phyloP scores from a whole-genome alignment of 2,113 vertebrate species.

The Oncorhynchus clarkii region DNA sequence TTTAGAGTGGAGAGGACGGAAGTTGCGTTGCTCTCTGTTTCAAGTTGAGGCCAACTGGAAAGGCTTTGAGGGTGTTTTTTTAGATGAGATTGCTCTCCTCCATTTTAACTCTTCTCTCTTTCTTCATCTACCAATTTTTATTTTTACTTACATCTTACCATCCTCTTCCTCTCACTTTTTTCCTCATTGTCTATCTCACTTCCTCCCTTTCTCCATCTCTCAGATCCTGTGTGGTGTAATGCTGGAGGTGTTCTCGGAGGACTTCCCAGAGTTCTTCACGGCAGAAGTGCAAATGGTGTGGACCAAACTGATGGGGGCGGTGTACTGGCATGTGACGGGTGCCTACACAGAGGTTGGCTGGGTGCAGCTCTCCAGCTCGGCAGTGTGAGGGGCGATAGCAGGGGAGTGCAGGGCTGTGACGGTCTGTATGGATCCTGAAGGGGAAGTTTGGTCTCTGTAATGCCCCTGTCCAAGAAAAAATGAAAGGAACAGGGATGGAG shows the following conservation, averaged over 20 bases:
- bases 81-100: background rate
- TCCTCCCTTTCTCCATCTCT: background rate
- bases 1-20: background rate
- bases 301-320: constrained; percentile 86
- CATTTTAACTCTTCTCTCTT: too few species aligned
- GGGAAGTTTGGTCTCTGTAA: too few species aligned
- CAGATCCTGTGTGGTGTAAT: constrained; percentile 91
- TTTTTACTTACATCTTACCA: background rate
- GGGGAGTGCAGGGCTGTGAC: background rate
- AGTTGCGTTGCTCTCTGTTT: background rate
- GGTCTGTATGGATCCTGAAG: too few species aligned
- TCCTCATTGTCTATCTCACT: background rate
- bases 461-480: too few species aligned
- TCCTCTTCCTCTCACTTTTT: background rate
- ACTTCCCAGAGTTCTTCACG: constrained; percentile 86
- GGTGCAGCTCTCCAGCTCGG: constrained; percentile 89
- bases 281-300: constrained; percentile 86
- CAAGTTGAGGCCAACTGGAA: background rate
- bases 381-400: constrained; percentile 76
- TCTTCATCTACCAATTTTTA: background rate
- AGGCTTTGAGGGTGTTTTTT: background rate
- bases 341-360: constrained; percentile 96
- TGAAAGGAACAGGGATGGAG: too few species aligned
- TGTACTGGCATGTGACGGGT: constrained; percentile 89
- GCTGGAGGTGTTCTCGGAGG: constrained; percentile 88